Evolutionary conservation across 2,113 vertebrate genomes (phyloP).

Genomic region (Stictonetta naevosa): DNA sequence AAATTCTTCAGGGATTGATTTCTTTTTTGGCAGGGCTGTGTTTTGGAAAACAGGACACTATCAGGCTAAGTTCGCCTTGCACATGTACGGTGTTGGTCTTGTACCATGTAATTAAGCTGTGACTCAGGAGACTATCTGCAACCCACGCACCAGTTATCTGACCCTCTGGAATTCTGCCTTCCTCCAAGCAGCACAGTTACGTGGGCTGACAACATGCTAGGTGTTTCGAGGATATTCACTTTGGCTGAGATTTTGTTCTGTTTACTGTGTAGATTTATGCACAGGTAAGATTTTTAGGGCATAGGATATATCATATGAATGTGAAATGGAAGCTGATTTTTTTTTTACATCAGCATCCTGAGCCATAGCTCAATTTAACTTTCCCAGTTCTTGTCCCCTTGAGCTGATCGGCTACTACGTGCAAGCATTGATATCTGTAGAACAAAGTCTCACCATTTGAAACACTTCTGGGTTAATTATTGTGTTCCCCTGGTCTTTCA

Average conservation of each 20-base stretch:
- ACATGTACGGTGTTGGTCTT: background rate
- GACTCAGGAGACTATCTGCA: background rate
- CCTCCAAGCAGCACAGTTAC: background rate
- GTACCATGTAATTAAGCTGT: background rate
- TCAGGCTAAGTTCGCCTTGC: background rate
- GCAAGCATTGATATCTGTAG: accelerated
- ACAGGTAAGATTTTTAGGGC: background rate
- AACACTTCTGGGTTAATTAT: background rate
- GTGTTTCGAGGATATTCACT: background rate
- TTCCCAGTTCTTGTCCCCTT: background rate
- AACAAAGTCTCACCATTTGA: background rate
- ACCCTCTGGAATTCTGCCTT: background rate
- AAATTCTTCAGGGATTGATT: background rate
- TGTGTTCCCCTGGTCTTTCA: background rate
- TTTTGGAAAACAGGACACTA: background rate
- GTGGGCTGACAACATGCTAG: background rate
- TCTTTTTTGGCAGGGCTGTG: background rate
- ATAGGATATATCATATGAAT: accelerated
- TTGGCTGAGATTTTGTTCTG: background rate
- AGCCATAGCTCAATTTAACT: background rate
- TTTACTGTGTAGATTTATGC: background rate
- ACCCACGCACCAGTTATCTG: background rate
- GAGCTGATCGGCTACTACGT: background rate
- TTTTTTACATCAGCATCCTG: background rate
- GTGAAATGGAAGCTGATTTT: background rate